Evolutionary conservation across 2,888 invertebrate genomes (phyloP), one percentile per base, ranked within the genome.

Genomic region (Bibio marci): DNA sequence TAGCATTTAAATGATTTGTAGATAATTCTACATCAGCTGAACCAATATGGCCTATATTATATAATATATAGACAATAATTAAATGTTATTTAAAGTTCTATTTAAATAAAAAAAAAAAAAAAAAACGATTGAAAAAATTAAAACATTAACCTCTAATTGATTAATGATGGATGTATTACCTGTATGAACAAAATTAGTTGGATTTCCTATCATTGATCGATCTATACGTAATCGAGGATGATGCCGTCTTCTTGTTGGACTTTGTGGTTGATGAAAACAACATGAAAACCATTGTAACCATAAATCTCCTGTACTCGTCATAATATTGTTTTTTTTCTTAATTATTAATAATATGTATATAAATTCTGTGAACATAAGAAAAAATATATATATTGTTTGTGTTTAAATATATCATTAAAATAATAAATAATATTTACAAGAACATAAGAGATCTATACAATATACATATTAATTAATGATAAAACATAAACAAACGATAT

Each of bases 131-230:
- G n/a, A n/a, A n/a, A n/a, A n/a, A n/a, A n/a, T 30, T 36, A 11
- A 25, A n/a, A n/a, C n/a, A n/a, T n/a, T n/a, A n/a, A n/a, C n/a
- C n/a, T n/a, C n/a, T n/a, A n/a, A n/a, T n/a, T n/a, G n/a, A n/a
- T n/a, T n/a, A 22, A 22, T 22, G 22, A 6, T 22, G 8, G 4
- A 50, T 54, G 58, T 55, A 52, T 48, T 54, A 4, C 81, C 86
- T 31, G 92, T 92, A 62, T 95, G 95, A 55, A 85, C 80, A 61
- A 95, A 95, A 67, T 95, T 88, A 49, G 87, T 92, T 12, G 95
- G 95, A 48, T 78, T 77, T 27, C 94, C 86, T 55, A 95, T 95
- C 92, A 92, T 94, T 44, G 87, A 86, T 46, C 91, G 76, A 65
- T 83, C 82, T 68, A 83, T 82, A 63, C 80, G 73, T 63, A 79